Conservation (phyloP, 2,797 vertebrate genomes). For the Xenops minutus region DNA sequence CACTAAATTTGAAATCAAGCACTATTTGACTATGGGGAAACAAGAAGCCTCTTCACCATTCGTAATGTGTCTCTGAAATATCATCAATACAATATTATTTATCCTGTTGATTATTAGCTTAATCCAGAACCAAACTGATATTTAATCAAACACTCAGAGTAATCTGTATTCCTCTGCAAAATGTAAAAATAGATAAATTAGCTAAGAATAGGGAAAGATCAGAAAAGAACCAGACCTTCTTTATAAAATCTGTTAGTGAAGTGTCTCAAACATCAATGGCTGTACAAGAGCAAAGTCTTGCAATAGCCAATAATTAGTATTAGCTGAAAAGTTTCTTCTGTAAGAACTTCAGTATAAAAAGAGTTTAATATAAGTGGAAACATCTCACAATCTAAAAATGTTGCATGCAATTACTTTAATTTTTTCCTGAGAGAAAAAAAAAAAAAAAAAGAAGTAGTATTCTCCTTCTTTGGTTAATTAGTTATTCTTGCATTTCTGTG, state of each 20-base stretch:
- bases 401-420: neutral
- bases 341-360: neutral
- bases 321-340: neutral
- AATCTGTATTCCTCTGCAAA: neutral
- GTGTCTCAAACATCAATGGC: neutral
- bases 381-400: neutral
- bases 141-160: neutral
- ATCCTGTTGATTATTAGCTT: neutral
- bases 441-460: neutral
- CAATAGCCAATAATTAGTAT: neutral
- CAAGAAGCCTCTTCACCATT: neutral
- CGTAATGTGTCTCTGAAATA: neutral
- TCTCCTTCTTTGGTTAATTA: neutral
- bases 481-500: neutral
- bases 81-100: neutral
- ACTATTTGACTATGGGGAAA: neutral
- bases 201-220: neutral
- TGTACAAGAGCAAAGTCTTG: neutral
- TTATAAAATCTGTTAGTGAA: neutral
- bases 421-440: neutral
- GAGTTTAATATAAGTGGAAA: neutral
- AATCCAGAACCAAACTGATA: neutral
- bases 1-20: neutral
- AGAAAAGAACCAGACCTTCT: neutral
- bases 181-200: neutral